Evolutionary conservation across 1,140 invertebrate genomes (phyloP).

Genomic region (Ganaspis sp.): DNA sequence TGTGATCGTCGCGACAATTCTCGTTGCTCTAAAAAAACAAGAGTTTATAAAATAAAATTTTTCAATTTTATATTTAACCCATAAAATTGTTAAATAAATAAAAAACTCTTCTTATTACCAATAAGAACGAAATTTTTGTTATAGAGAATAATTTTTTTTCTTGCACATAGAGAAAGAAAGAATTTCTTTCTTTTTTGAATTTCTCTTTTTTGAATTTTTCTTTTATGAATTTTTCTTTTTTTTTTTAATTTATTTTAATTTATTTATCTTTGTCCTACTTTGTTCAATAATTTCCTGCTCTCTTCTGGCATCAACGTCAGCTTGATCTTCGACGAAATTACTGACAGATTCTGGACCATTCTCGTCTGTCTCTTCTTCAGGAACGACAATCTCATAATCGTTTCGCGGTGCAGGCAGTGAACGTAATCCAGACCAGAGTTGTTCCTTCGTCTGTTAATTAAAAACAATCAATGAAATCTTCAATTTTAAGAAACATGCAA

Average conservation of each 20-base stretch:
- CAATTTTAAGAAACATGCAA: too few species aligned
- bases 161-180: too few species aligned
- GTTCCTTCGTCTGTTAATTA: slow-evolving; percentile 79
- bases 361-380: slow-evolving; percentile 86
- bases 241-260: too few species aligned
- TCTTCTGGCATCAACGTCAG: slow-evolving; percentile 88
- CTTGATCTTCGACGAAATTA: slow-evolving; percentile 87
- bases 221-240: slow-evolving; percentile 36
- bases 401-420: slow-evolving; percentile 93
- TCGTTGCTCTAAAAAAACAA: slow-evolving; percentile 68
- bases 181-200: too few species aligned
- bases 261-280: too few species aligned
- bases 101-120: slow-evolving; percentile 24
- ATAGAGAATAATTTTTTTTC: too few species aligned
- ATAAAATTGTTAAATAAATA: slow-evolving; percentile 26
- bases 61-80: too few species aligned
- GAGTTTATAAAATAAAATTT: background rate
- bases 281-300: slow-evolving; percentile 80
- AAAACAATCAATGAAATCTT: slow-evolving; percentile 35
- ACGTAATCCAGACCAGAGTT: slow-evolving; percentile 86
- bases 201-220: slow-evolving; percentile 19
- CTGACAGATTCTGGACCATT: slow-evolving; percentile 69
- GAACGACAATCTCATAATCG: slow-evolving; percentile 99
- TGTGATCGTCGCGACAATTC: slow-evolving; percentile 90
- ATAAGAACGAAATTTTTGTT: too few species aligned